Evolutionary conservation across 2,888 invertebrate species (phyloP).

Genomic region (Ramazzottius varieornatus): DNA sequence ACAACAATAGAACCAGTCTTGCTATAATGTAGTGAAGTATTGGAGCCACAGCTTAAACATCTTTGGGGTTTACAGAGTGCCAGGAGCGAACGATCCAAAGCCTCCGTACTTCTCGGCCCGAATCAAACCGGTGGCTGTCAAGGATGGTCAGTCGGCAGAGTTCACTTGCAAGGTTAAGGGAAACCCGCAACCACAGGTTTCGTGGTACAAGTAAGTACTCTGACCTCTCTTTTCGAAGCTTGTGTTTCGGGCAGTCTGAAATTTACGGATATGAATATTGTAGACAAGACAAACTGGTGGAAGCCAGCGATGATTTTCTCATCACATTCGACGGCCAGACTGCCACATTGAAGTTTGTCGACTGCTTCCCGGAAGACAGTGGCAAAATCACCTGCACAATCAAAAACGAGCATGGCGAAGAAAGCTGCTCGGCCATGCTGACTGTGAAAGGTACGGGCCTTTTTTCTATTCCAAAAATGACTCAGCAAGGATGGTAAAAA

Average conservation of each 20-base stretch:
- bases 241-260: too few relatives aligned
- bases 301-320: constrained; percentile 45
- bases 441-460: constrained; percentile 36
- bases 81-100: neutral
- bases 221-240: neutral
- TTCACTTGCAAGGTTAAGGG: constrained; percentile 43
- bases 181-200: constrained; percentile 51
- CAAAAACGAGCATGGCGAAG: constrained; percentile 67
- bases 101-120: neutral
- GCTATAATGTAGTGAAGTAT: too few relatives aligned
- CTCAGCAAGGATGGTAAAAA: too few relatives aligned
- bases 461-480: too few relatives aligned
- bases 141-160: constrained; percentile 48
- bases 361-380: constrained; percentile 41
- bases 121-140: constrained; percentile 29
- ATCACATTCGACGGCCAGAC: constrained; percentile 57
- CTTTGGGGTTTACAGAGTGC: too few relatives aligned
- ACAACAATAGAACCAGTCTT: too few relatives aligned
- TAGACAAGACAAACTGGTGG: constrained; percentile 39
- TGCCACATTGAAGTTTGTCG: constrained; percentile 48
- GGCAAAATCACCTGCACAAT: constrained; percentile 61
- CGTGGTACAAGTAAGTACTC: constrained; percentile 50
- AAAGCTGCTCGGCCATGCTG: constrained; percentile 56
- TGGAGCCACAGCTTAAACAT: too few relatives aligned
- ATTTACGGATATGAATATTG: too few relatives aligned